Base-by-base conservation (phyloP, 2,888 invertebrate species). In the Drosophila antonietae region DNA sequence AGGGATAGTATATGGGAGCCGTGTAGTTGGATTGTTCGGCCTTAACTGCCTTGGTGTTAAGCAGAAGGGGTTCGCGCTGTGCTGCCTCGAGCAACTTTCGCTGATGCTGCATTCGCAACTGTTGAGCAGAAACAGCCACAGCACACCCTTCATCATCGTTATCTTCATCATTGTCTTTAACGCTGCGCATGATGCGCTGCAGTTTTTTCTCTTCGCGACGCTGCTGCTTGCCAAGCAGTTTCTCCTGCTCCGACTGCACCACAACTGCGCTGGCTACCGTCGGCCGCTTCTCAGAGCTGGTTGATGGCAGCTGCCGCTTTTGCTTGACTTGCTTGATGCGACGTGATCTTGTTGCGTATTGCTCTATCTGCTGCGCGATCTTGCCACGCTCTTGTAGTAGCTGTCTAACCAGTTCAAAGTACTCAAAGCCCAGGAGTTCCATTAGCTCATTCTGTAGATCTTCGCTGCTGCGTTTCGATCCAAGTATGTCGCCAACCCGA, bases 141-240 rank as follows among this genome's bases (percentile, higher is more conserved):
- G 81, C 79, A 31, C 79, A 61, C 2, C 67, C 75, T 0, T 73
- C 65, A 2, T 82, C 68, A 0, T 82, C 81, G 1, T 71, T 2
- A 18, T 51, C 69, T 0, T 77, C 75, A 2, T 80, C 69, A 6
- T 76, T 68, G 56, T 91, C 90, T 39, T 89, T 89, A 1, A 90
- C 75, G 52, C 70, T 88, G 10, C 91, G 90, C 55, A 91, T 87
- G 6, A 93, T 75, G 3, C 91, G 87, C 4, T 91, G 95, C 0
- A 95, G 90, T 90, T 96, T 97, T 92, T 97, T 97, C 91, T 97
- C 97, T 91, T 97, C 97, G 91, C 97, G 97, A 8, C 97, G 94
- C 20, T 96, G 95, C 73, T 95, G 95, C 90, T 97, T 97, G 10
- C 94, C 94, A 15, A 97, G 90, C 75, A 95, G 94, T 88, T 96